Percentiles rank a stretch among this genome's conserved stretches.
Evolutionary conservation across 2,797 vertebrate genomes (phyloP).

Genomic region (Hoplostethus mediterraneus): DNA sequence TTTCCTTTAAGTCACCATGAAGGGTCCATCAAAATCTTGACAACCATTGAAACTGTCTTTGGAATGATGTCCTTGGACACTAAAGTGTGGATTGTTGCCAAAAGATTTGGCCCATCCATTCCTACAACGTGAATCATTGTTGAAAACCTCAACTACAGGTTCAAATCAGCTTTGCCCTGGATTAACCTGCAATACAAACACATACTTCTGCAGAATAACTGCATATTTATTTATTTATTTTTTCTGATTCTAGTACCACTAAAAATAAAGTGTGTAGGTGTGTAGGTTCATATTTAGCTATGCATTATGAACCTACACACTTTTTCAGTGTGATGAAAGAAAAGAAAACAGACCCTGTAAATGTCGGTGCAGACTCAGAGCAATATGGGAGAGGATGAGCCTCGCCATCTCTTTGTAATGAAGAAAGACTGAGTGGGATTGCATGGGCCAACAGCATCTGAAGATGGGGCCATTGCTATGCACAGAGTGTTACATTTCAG

Average conservation of each 20-base stretch:
- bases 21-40: not conserved
- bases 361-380: slow-evolving; percentile 42
- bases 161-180: not conserved
- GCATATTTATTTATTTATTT: not conserved
- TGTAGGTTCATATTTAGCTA: slow-evolving; percentile 21
- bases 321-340: slow-evolving; percentile 60
- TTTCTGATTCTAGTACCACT: slow-evolving; percentile 21
- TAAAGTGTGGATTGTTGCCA: not conserved
- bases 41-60: not conserved
- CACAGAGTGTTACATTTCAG: slow-evolving; percentile 73
- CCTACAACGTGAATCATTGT: not conserved
- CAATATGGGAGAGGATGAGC: slow-evolving; percentile 75
- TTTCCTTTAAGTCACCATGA: slow-evolving; percentile 11
- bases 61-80: not conserved
- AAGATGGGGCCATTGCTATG: slow-evolving; percentile 81
- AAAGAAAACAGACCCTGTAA: slow-evolving; percentile 49
- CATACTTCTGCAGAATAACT: slow-evolving; percentile 22
- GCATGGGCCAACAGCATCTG: slow-evolving; percentile 77
- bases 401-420: slow-evolving; percentile 82
- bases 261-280: slow-evolving; percentile 13
- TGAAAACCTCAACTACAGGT: not conserved
- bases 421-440: slow-evolving; percentile 84
- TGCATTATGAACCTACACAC: slow-evolving; percentile 19
- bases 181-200: no score
- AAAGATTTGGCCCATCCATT: not conserved